Conservation (phyloP, 2,113 vertebrate genomes). For the Candoia aspera region DNA sequence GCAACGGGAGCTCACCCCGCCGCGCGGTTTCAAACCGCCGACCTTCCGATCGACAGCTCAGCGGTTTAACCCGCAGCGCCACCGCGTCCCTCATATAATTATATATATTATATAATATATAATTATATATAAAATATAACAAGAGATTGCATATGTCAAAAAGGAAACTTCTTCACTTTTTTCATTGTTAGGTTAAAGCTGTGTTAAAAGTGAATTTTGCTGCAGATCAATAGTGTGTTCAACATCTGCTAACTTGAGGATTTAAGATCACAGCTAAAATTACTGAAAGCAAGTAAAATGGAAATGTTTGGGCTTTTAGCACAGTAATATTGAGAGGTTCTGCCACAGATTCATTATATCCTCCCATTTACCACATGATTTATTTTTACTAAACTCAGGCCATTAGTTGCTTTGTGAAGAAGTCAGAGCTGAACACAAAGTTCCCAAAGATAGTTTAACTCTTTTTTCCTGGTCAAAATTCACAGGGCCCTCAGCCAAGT, state of each 20-base stretch:
- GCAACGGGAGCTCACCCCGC: too few species aligned
- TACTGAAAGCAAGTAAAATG: conserved; percentile 13
- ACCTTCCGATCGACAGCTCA: too few species aligned
- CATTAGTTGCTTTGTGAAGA: background rate
- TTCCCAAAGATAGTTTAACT: conserved; percentile 10
- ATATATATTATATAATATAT: too few species aligned
- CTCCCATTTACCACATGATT: background rate
- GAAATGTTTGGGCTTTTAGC: conserved; percentile 5
- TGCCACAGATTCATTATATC: conserved; percentile 11
- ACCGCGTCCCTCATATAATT: too few species aligned
- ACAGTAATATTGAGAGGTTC: conserved; percentile 28
- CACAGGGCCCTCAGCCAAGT: conserved; percentile 9
- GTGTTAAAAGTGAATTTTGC: background rate
- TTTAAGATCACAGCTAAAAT: conserved; percentile 1
- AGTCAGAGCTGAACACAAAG: conserved; percentile 20
- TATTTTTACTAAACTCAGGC: conserved; percentile 3
- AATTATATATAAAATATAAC: background rate
- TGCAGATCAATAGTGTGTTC: background rate
- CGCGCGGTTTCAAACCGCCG: too few species aligned
- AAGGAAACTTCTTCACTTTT: background rate
- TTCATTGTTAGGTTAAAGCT: conserved; percentile 11
- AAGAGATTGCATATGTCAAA: background rate
- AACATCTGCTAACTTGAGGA: background rate
- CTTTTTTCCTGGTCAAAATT: conserved; percentile 17
- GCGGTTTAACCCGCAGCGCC: too few species aligned